phyloP scores from a whole-genome alignment of 23 tunicate species.

The Clavelina lepadiformis region DNA sequence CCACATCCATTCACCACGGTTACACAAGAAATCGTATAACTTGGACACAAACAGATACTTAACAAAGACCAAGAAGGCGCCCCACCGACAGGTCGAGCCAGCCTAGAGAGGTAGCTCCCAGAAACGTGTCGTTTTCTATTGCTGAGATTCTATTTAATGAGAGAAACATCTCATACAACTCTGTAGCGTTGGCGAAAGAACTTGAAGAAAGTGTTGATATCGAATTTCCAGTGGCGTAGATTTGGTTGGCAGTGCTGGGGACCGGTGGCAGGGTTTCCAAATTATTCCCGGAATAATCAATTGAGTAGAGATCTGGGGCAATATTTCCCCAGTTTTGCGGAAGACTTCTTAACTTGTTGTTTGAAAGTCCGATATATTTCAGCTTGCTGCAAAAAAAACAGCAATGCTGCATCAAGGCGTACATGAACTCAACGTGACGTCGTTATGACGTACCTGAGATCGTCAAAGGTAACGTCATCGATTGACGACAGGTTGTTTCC shows the following conservation, averaged over 20 bases:
- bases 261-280: conserved; percentile 38
- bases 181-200: conserved; percentile 24
- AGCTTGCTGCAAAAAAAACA: conserved; percentile 13
- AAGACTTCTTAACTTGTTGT: conserved; percentile 22
- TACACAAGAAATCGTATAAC: background rate
- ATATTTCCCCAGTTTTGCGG: conserved; percentile 20
- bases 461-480: conserved; percentile 4
- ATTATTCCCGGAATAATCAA: conserved; percentile 44
- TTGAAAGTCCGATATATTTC: conserved; percentile 36
- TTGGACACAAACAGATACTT: background rate
- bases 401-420: background rate
- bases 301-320: conserved; percentile 29
- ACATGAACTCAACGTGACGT: too few species aligned
- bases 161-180: conserved; percentile 26
- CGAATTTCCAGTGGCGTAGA: conserved; percentile 24
- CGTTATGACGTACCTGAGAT: conserved; percentile 24
- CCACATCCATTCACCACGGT: background rate
- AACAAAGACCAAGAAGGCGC: background rate
- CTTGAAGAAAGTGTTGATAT: conserved; percentile 3
- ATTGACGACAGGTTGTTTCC: conserved; percentile 27
- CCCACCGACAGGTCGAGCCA: conserved; percentile 43
- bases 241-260: conserved; percentile 19
- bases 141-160: conserved; percentile 15
- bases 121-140: conserved; percentile 42
- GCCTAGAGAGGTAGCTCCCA: conserved; percentile 21